These are phyloP conservation scores for Intellagama lesueurii DNA, from an alignment of 2,797 vertebrate species.

Conservation along the genomic window DNA sequence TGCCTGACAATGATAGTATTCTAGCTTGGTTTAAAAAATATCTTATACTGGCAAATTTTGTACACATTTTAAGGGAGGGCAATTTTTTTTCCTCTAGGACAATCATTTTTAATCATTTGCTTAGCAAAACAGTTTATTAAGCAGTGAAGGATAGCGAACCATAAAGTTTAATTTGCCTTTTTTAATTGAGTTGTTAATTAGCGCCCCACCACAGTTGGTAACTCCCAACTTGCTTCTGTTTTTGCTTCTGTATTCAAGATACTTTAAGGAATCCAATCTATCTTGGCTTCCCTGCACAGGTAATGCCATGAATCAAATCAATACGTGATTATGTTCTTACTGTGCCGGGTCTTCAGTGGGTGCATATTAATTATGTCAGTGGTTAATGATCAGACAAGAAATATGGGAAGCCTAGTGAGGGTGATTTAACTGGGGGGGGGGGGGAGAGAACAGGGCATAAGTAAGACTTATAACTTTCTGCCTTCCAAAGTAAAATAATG, in stretches of 20 bases:
- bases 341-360: conserved; percentile 70
- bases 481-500: neutral
- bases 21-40: neutral
- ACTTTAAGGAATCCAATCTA: conserved; percentile 74
- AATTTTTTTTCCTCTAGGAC: conserved; percentile 65
- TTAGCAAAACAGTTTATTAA: conserved; percentile 83
- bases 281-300: conserved; percentile 74
- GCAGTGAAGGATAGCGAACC: conserved; percentile 80
- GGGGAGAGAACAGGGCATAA: conserved; percentile 30
- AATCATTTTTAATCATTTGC: conserved; percentile 78
- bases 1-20: neutral
- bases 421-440: conserved; percentile 49
- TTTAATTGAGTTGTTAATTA: conserved; percentile 88
- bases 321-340: conserved; percentile 79
- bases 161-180: conserved; percentile 84
- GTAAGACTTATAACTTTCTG: conserved; percentile 31
- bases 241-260: conserved; percentile 72
- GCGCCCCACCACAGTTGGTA: conserved; percentile 74
- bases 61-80: conserved; percentile 55
- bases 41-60: conserved; percentile 54
- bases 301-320: conserved; percentile 79
- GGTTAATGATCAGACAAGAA: conserved; percentile 74
- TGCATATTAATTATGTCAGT: conserved; percentile 79
- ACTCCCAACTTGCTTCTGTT: conserved; percentile 75
- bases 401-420: conserved; percentile 47